These are phyloP conservation scores for Sipha maydis DNA, from an alignment of 2,888 invertebrate species.

Conservation along the genomic window DNA sequence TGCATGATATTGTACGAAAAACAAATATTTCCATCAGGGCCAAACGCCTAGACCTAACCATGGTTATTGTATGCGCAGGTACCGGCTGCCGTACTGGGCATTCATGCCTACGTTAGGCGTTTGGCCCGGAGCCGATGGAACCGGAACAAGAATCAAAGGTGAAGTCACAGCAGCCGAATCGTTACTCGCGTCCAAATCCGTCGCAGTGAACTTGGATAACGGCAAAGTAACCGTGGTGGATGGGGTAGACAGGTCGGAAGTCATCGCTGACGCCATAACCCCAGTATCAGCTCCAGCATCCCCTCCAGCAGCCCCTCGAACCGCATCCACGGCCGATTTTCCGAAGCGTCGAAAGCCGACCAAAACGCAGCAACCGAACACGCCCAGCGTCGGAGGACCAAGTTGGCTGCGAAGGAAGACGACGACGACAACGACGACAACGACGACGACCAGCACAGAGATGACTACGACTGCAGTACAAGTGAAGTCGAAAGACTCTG, in stretches of 20 bases:
- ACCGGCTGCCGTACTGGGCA: conserved; percentile 51
- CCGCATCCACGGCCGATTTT: background rate
- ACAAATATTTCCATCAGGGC: conserved; percentile 9
- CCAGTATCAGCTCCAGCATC: background rate
- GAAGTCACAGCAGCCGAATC: background rate
- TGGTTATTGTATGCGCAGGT: conserved; percentile 61
- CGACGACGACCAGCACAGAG: background rate
- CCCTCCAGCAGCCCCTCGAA: no score
- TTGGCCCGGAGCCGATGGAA: conserved; percentile 44
- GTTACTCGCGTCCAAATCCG: background rate
- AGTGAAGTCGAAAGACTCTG: background rate
- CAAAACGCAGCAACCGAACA: conserved; percentile 20
- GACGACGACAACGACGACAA: background rate
- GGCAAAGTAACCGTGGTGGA: conserved; percentile 27
- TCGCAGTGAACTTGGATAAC: conserved; percentile 1
- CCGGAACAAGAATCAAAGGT: background rate
- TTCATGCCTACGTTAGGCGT: conserved; percentile 54
- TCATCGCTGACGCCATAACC: no score
- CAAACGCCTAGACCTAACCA: conserved; percentile 57
- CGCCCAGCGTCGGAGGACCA: conserved; percentile 52
- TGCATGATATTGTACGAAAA: background rate
- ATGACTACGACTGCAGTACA: background rate
- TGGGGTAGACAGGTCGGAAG: background rate
- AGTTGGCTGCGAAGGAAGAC: conserved; percentile 22
- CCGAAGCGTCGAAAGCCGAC: background rate